Conservation (phyloP, 1,140 invertebrate genomes). For the Harpegnathos saltator region DNA sequence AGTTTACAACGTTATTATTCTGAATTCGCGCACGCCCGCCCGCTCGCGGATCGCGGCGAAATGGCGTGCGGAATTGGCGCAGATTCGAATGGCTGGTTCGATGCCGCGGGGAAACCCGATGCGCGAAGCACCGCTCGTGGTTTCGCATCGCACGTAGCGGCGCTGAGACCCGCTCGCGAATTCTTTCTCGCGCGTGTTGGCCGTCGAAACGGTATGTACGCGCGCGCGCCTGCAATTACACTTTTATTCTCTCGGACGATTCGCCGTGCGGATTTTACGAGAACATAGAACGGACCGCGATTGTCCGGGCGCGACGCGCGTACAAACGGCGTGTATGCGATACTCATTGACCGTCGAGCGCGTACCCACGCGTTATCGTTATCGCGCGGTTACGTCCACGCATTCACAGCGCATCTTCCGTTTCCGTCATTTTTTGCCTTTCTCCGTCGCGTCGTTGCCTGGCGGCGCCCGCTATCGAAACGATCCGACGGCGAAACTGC, state of each 20-base stretch:
- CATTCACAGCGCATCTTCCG: constrained; percentile 6
- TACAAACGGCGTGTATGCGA: constrained; percentile 18
- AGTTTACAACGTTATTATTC: constrained; percentile 43
- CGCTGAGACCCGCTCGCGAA: not conserved
- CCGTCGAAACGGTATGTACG: not conserved
- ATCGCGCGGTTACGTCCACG: constrained; percentile 33
- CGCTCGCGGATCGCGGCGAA: constrained; percentile 31
- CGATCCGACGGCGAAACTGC: constrained; percentile 20
- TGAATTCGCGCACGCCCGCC: constrained; percentile 26
- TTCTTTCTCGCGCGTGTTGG: not conserved
- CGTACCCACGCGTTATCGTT: constrained; percentile 52
- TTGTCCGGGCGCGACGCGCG: constrained; percentile 15
- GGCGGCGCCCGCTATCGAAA: not conserved
- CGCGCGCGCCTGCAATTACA: constrained; percentile 23
- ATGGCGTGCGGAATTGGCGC: constrained; percentile 36
- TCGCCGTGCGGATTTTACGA: constrained; percentile 56
- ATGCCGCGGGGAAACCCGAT: not conserved
- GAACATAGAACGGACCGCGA: not conserved
- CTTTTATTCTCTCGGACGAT: constrained; percentile 50
- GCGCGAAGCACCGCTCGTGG: not conserved
- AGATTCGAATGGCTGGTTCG: too few relatives aligned
- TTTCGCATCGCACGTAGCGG: not conserved
- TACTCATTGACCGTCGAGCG: constrained; percentile 41
- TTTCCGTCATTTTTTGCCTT: constrained; percentile 2
- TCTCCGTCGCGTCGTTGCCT: not conserved